Conservation (phyloP, 2,113 vertebrate genomes). For the Anhinga rufa region DNA sequence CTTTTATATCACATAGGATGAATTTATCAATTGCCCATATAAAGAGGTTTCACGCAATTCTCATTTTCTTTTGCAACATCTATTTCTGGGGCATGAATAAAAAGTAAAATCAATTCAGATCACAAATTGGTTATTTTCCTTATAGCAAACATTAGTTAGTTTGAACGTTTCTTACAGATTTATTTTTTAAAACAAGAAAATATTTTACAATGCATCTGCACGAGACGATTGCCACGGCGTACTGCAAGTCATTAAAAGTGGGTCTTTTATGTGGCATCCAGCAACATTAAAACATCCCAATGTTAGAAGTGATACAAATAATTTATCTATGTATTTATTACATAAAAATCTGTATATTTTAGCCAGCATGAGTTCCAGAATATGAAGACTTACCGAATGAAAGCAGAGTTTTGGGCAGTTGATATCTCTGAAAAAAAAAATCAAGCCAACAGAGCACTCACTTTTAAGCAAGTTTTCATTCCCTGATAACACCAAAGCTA, state of each 20-base stretch:
- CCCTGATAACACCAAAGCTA: conserved; percentile 34
- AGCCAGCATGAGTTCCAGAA: background rate
- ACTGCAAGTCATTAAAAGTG: conserved; percentile 30
- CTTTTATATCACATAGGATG: conserved; percentile 56
- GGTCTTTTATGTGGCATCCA: background rate
- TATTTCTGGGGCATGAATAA: conserved; percentile 50
- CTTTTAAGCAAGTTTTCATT: conserved; percentile 42
- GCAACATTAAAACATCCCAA: background rate
- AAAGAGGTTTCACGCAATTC: conserved; percentile 33
- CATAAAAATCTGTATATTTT: background rate
- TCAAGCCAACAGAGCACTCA: background rate
- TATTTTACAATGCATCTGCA: conserved; percentile 29
- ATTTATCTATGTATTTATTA: background rate
- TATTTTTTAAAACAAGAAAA: conserved; percentile 5
- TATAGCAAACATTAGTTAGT: conserved; percentile 56
- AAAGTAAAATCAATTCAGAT: conserved; percentile 56
- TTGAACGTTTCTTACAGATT: conserved; percentile 41
- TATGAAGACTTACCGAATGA: background rate
- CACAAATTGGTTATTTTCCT: conserved; percentile 57
- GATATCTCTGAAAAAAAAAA: background rate
- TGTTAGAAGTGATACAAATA: background rate
- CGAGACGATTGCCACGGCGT: background rate
- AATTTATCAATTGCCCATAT: conserved; percentile 66
- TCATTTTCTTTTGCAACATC: conserved; percentile 60
- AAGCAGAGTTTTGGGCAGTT: background rate